Evolutionary conservation across 2,888 invertebrate species (phyloP).

Genomic region (Aporophyla nigra): DNA sequence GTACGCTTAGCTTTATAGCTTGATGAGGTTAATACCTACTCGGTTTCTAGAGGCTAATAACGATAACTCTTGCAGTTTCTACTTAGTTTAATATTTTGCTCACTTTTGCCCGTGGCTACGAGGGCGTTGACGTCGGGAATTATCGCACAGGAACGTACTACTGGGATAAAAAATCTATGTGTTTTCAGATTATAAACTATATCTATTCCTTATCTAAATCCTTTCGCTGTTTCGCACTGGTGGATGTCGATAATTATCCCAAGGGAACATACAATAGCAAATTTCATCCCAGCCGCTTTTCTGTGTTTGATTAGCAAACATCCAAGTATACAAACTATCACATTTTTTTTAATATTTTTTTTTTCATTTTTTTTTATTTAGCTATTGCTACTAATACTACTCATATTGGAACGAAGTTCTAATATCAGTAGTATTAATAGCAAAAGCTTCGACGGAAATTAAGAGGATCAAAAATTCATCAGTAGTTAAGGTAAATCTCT

Average conservation of each 20-base stretch:
- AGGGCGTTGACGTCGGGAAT: neutral
- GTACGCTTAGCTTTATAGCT: constrained; percentile 18
- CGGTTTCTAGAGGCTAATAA: constrained; percentile 15
- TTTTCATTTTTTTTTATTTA: too few relatives aligned
- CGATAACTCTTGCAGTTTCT: constrained; percentile 11
- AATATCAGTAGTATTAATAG: neutral
- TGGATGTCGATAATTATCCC: too few relatives aligned
- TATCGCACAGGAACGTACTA: too few relatives aligned
- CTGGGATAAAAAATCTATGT: too few relatives aligned
- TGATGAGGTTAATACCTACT: constrained; percentile 27
- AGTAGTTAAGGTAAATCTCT: neutral
- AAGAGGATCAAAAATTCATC: constrained; percentile 9
- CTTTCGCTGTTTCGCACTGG: too few relatives aligned
- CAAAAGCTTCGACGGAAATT: neutral
- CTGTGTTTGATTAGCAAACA: too few relatives aligned
- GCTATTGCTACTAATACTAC: too few relatives aligned
- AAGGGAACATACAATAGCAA: too few relatives aligned
- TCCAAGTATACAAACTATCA: neutral
- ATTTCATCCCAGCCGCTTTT: too few relatives aligned
- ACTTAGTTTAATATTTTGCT: constrained; percentile 4
- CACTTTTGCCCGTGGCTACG: neutral
- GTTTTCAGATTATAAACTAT: too few relatives aligned
- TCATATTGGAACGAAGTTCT: neutral
- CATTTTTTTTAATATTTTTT: too few relatives aligned
- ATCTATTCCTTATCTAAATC: too few relatives aligned